Evolutionary conservation across 2,113 vertebrate genomes (phyloP), one percentile per base, ranked within the genome.

Genomic region (Monopterus albus): DNA sequence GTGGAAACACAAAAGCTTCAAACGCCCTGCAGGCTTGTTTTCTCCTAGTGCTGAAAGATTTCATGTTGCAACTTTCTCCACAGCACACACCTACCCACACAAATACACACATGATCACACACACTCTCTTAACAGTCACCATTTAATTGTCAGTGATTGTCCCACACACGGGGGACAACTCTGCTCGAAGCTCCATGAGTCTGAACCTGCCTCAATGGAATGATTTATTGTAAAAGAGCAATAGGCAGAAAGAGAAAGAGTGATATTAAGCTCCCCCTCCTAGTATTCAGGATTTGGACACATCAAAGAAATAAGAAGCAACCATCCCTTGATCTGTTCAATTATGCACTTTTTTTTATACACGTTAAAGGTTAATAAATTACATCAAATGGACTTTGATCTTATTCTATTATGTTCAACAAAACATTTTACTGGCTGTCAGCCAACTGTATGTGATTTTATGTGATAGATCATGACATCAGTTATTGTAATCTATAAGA

Each of bases 171-270:
- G 52, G 75, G 57, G 55, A 77, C 55, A 31, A 35, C 18, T 65
- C 52, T 55, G 64, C 70, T 17, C 20, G 62, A 67, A 66, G 65
- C 80, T 78, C 28, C 60, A 12, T 29, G 45, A 78, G 79, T 85
- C 79, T 88, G 84, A 83, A 87, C 82, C 75, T 79, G 85, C 47
- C 79, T 81, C 75, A 42, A 20, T 39, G 53, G 55, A 66, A 59
- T 21, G 26, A 73, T 84, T 64, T 72, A 50, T 77, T 68, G 40
- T 60, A 63, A 73, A 74, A 72, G 53, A 72, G n/a, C 15, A 70
- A 67, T 1, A 33, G 31, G 38, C 58, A 69, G 66, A 61, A 59
- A 77, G 69, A 59, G 49, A 62, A 47, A 72, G 67, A 76, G 63
- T 52, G 59, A 45, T 58, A 67, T 78, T 40, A 73, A 71, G 47